Conservation (phyloP, 1,140 invertebrate species). For the Drosophila auraria region DNA sequence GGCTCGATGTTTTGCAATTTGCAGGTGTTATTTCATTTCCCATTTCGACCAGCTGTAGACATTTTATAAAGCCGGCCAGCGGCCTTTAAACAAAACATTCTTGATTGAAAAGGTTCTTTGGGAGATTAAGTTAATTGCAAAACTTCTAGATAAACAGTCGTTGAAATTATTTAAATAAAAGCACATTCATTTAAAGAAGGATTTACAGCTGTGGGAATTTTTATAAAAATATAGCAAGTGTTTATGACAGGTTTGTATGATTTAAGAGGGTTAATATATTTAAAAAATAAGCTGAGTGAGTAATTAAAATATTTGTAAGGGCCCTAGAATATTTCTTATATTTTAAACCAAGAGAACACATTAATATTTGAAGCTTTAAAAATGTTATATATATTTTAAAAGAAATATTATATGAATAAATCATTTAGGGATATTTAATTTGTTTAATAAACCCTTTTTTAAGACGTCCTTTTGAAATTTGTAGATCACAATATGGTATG, state of each 20-base stretch:
- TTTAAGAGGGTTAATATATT: too few species aligned
- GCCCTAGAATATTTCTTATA: too few species aligned
- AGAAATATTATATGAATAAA: too few species aligned
- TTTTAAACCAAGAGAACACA: too few species aligned
- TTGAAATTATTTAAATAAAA: not conserved
- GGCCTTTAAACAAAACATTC: constrained; percentile 20
- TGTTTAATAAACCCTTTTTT: too few species aligned
- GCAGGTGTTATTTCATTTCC: constrained; percentile 70
- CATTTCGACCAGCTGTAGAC: constrained; percentile 64
- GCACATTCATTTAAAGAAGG: not conserved
- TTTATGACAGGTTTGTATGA: not conserved
- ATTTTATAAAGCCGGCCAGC: constrained; percentile 28
- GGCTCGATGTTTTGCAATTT: constrained; percentile 76
- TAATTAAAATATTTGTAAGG: too few species aligned
- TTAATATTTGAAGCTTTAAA: too few species aligned
- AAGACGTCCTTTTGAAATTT: too few species aligned
- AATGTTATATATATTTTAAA: too few species aligned
- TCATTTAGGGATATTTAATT: too few species aligned
- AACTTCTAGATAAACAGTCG: not conserved
- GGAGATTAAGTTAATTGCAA: constrained; percentile 10
- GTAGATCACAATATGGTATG: too few species aligned
- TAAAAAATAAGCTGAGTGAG: too few species aligned
- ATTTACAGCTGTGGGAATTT: not conserved
- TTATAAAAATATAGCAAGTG: not conserved
- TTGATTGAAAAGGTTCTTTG: constrained; percentile 22